Conservation (phyloP, 2,113 vertebrate species). For the Gnathonemus echidnorhynchus region DNA sequence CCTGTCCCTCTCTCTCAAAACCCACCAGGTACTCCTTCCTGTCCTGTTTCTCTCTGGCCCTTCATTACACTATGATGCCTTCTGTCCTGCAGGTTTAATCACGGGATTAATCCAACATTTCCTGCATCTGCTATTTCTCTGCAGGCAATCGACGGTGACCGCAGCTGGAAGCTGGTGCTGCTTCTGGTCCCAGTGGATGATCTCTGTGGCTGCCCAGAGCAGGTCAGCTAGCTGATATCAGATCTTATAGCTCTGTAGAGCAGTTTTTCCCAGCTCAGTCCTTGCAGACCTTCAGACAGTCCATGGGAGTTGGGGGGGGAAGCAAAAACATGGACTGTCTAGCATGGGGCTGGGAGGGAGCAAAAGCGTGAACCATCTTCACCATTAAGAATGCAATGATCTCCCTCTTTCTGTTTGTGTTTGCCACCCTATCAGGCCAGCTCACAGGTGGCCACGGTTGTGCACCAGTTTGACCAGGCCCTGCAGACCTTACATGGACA, state of each 20-base stretch:
- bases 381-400: not conserved
- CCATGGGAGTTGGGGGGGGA: not conserved
- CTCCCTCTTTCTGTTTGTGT: not conserved
- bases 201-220: constrained; percentile 42
- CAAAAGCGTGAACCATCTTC: not conserved
- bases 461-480: constrained; percentile 44
- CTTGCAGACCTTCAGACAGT: not conserved
- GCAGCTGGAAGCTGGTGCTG: constrained; percentile 55
- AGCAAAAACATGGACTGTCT: not conserved
- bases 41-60: not conserved
- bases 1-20: constrained; percentile 32
- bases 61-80: not conserved
- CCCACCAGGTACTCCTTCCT: constrained; percentile 40
- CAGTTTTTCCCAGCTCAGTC: not conserved
- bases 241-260: not conserved
- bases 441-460: constrained; percentile 32
- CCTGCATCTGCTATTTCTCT: not conserved
- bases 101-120: not conserved
- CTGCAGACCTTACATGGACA: constrained; percentile 45
- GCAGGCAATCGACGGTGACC: constrained; percentile 33
- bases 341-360: not conserved
- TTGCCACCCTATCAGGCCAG: constrained; percentile 34
- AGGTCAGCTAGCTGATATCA: constrained; percentile 40
- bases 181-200: constrained; percentile 48
- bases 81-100: not conserved